These are phyloP conservation scores for Mactra quadrangularis DNA, from an alignment of 1,140 invertebrate species.

Conservation along the genomic window DNA sequence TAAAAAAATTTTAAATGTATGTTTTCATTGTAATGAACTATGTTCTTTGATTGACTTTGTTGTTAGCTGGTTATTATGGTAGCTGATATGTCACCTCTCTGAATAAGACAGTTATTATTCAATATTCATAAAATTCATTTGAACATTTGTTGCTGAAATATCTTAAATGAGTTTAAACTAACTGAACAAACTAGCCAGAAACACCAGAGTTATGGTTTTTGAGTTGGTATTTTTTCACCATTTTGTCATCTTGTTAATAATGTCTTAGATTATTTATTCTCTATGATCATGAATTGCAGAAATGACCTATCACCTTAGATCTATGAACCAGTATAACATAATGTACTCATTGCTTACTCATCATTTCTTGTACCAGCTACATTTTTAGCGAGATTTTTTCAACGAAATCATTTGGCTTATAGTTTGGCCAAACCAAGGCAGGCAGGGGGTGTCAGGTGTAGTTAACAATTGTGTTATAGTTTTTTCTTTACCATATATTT, in stretches of 20 bases:
- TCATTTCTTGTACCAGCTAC: background rate
- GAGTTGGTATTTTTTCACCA: background rate
- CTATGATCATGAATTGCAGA: background rate
- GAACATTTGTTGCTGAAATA: background rate
- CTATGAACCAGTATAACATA: background rate
- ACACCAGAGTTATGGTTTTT: background rate
- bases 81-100: too few species aligned
- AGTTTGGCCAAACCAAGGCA: too few species aligned
- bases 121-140: too few species aligned
- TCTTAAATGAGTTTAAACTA: background rate
- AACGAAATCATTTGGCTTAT: too few species aligned
- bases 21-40: too few species aligned
- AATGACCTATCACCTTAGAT: background rate
- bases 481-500: too few species aligned
- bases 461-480: too few species aligned
- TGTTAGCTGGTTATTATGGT: too few species aligned
- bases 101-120: background rate
- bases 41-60: too few species aligned
- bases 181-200: background rate
- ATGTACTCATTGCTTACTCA: background rate
- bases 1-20: too few species aligned
- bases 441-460: too few species aligned
- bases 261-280: background rate
- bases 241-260: background rate
- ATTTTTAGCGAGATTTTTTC: background rate